Percentiles rank a stretch among this genome's conserved stretches.
phyloP scores from a whole-genome alignment of 2,113 vertebrate genomes.

The Rhinogobius similis region DNA sequence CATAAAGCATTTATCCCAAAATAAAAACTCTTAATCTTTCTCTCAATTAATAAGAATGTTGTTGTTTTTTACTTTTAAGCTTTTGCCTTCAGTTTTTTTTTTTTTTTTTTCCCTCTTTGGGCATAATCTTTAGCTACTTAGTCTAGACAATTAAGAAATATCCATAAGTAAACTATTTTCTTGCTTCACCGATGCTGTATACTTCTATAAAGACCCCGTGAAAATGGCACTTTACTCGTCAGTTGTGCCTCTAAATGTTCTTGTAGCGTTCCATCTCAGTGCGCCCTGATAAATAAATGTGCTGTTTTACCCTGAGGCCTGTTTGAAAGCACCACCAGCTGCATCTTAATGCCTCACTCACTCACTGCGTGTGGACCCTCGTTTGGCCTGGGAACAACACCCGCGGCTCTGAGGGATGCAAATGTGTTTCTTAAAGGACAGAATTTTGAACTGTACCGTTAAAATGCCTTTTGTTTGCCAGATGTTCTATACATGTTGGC shows the following conservation, averaged over 20 bases:
- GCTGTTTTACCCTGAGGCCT: background rate
- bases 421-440: background rate
- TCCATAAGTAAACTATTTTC: too few relatives aligned
- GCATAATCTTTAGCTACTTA: too few relatives aligned
- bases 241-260: slow-evolving; percentile 2
- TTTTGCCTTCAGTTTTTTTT: too few relatives aligned
- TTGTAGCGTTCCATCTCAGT: slow-evolving; percentile 6
- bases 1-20: too few relatives aligned
- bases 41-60: too few relatives aligned
- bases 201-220: background rate
- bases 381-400: background rate
- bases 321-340: slow-evolving; percentile 7
- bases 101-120: too few relatives aligned
- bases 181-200: too few relatives aligned
- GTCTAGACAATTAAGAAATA: too few relatives aligned
- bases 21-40: too few relatives aligned
- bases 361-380: slow-evolving; percentile 1
- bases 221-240: background rate
- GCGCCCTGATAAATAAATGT: slow-evolving; percentile 1
- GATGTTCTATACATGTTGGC: too few relatives aligned
- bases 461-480: too few relatives aligned
- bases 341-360: slow-evolving; percentile 5
- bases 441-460: background rate
- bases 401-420: background rate
- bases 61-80: too few relatives aligned